Evolutionary conservation across 2,113 vertebrate species (phyloP).

Genomic region (Eretmochelys imbricata): DNA sequence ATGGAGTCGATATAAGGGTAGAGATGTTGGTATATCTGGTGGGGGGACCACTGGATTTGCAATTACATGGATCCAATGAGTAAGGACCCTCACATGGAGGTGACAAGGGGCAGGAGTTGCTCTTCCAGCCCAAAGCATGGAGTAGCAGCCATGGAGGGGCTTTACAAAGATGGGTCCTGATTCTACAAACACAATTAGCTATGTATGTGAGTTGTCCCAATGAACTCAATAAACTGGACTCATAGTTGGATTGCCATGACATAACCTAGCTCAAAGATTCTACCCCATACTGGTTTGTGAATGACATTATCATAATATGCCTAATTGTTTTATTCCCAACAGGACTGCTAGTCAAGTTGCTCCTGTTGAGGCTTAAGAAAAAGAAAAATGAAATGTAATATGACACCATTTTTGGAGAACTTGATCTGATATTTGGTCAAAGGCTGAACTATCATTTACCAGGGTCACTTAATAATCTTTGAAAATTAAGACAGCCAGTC

Average conservation of each 20-base stretch:
- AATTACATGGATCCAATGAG: neutral
- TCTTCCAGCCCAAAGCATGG: neutral
- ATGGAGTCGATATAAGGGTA: neutral
- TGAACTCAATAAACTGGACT: neutral
- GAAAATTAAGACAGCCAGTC: neutral
- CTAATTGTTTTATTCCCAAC: neutral
- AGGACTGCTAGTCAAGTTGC: neutral
- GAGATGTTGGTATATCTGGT: neutral
- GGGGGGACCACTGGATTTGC: neutral
- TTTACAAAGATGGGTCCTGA: neutral
- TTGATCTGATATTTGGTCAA: neutral
- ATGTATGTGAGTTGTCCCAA: neutral
- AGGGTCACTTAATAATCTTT: neutral
- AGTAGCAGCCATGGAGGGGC: neutral
- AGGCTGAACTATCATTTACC: neutral
- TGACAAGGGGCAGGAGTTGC: neutral
- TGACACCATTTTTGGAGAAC: neutral
- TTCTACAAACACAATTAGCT: neutral
- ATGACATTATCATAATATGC: neutral
- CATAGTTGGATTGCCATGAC: neutral
- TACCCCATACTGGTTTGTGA: neutral
- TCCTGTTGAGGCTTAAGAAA: neutral
- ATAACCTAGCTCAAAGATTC: neutral
- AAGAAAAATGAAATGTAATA: neutral
- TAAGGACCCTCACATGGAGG: neutral